Conservation (phyloP, 1,140 invertebrate species). For the Ceratoteleas bidentatus region DNA sequence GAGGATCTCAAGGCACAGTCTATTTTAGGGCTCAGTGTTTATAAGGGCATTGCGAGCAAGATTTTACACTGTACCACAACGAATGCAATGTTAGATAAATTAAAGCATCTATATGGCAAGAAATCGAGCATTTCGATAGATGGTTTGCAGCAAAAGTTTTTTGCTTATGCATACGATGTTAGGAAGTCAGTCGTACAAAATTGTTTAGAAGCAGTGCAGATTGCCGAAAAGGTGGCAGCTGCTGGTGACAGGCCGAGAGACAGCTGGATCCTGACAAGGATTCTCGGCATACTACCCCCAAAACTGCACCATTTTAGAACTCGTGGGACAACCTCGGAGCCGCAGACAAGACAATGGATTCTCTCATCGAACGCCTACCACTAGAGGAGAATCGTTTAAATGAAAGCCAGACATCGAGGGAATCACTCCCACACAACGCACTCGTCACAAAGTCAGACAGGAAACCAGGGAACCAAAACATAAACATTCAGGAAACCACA, state of each 20-base stretch:
- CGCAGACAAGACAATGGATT: constrained; percentile 21
- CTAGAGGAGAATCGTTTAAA: constrained; percentile 20
- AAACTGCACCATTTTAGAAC: constrained; percentile 57
- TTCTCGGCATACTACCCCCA: constrained; percentile 46
- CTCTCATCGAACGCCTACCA: constrained; percentile 4
- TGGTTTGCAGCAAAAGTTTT: constrained; percentile 37
- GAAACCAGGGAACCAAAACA: background rate
- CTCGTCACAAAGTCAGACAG: constrained; percentile 4
- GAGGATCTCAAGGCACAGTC: too few species aligned
- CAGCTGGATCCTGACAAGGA: constrained; percentile 54
- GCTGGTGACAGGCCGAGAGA: constrained; percentile 52
- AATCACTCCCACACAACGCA: constrained; percentile 5
- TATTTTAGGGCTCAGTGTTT: constrained; percentile 22
- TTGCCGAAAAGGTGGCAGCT: constrained; percentile 32
- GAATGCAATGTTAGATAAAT: constrained; percentile 36
- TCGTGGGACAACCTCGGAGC: constrained; percentile 53
- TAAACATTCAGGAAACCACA: background rate
- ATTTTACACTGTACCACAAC: constrained; percentile 26
- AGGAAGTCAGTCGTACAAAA: constrained; percentile 55
- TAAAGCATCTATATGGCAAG: constrained; percentile 45
- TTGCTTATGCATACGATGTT: constrained; percentile 43
- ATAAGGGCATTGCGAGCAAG: constrained; percentile 15
- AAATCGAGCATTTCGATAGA: constrained; percentile 43
- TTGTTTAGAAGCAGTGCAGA: constrained; percentile 42
- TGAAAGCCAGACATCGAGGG: background rate